Base-by-base conservation (phyloP, 2,888 invertebrate species). In the Limnephilus rhombicus region DNA sequence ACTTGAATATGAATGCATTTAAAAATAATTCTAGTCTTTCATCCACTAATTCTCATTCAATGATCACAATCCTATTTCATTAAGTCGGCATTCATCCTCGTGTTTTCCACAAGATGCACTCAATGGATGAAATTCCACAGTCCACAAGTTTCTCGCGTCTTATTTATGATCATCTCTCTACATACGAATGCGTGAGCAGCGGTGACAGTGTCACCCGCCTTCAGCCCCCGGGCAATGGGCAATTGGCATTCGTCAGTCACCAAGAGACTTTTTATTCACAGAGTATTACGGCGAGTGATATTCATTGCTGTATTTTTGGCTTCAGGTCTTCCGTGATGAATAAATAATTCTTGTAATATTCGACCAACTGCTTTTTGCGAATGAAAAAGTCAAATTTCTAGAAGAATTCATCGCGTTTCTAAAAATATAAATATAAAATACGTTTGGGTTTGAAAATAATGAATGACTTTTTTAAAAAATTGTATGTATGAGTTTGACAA, bases 291-390 rank as follows among this genome's bases (percentile, higher is more conserved):
- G 68, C 24, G n/a, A 68, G 24, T 24, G 24, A 68, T 24, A n/a
- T n/a, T 68, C 68, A 68, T 68, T n/a, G 68, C 68, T 68, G n/a
- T 68, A 68, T 68, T 68, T 68, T 68, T 68, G 68, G 68, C 68
- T 24, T 68, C 68, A 9, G 24, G 68, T 68, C 24, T 68, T 68
- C 68, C 24, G 24, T n/a, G 24, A 2, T 68, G 68, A 68, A 68
- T 68, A 68, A 68, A 68, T 24, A 9, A 24, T 68, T 68, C n/a
- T 68, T 68, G 24, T 68, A 68, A 68, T 68, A 68, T 68, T 68
- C 24, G 68, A 24, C 68, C n/a, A 11, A 68, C 68, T n/a, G 24
- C 18, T 68, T 68, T 68, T n/a, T 68, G 68, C 68, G 68, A 68
- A 68, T 68, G 68, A 68, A 68, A 68, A 53, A 24, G 24, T 24